Conservation (phyloP, 2,888 invertebrate genomes). For the Entomobrya multifasciata region DNA sequence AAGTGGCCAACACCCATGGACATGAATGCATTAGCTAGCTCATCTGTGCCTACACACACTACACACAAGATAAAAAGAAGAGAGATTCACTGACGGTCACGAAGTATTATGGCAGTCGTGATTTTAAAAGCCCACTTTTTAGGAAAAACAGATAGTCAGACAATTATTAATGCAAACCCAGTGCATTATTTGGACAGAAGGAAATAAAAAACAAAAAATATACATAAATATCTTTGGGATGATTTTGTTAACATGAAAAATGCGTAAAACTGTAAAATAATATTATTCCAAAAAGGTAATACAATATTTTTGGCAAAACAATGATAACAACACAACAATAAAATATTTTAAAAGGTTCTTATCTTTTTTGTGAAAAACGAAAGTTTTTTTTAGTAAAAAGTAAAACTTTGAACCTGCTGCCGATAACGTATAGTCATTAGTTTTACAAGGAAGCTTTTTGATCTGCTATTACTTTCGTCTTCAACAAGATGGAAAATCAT, state of each 20-base stretch:
- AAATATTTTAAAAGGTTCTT: background rate
- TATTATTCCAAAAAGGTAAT: too few species aligned
- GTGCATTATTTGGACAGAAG: too few species aligned
- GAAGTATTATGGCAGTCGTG: conserved; percentile 50
- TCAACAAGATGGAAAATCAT: too few species aligned
- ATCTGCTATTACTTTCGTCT: too few species aligned
- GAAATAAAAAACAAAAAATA: background rate
- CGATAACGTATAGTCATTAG: too few species aligned
- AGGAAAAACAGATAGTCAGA: too few species aligned
- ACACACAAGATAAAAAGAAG: background rate
- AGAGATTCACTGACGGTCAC: conserved; percentile 51
- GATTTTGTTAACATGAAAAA: conserved; percentile 16
- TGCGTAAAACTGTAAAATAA: too few species aligned
- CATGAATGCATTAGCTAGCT: conserved; percentile 13
- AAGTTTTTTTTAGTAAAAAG: background rate
- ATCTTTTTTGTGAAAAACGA: background rate
- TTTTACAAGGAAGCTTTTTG: too few species aligned
- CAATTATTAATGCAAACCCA: too few species aligned
- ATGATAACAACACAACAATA: background rate
- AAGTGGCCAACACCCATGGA: conserved; percentile 56
- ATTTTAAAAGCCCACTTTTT: conserved; percentile 53
- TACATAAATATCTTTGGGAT: background rate
- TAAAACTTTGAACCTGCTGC: background rate
- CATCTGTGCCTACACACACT: background rate
- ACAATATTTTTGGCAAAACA: background rate